Evolutionary conservation across 2,797 vertebrate species (phyloP).

Genomic region (Pseudotriccus pelzelni): DNA sequence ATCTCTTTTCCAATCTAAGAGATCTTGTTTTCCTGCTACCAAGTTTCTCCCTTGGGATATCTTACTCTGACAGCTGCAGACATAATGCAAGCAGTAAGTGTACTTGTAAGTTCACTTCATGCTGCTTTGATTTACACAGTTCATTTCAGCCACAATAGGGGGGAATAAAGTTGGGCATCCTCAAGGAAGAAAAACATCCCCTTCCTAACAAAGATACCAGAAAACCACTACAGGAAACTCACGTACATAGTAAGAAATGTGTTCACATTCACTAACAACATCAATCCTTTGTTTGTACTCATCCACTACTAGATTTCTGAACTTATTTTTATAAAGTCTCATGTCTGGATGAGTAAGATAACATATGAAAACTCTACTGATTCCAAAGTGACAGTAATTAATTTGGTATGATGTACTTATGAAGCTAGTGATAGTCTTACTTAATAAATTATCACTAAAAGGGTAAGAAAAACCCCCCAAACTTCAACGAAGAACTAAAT

Average conservation of each 20-base stretch:
- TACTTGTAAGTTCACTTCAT: not conserved
- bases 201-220: not conserved
- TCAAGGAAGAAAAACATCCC: not conserved
- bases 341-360: not conserved
- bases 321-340: not conserved
- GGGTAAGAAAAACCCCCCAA: fast-evolving
- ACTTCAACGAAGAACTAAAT: not conserved
- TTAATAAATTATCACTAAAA: not conserved
- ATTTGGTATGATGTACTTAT: not conserved
- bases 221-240: not conserved
- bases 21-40: not conserved
- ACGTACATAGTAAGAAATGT: not conserved
- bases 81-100: not conserved
- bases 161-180: not conserved
- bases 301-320: not conserved
- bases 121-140: not conserved
- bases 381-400: not conserved
- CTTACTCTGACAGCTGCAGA: not conserved
- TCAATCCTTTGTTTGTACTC: not conserved
- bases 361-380: not conserved
- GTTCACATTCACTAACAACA: not conserved
- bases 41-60: not conserved
- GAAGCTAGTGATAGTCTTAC: not conserved
- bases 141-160: not conserved
- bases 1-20: not conserved